Conservation (phyloP, 2,113 vertebrate species). For the Rhabdornis inornatus region DNA sequence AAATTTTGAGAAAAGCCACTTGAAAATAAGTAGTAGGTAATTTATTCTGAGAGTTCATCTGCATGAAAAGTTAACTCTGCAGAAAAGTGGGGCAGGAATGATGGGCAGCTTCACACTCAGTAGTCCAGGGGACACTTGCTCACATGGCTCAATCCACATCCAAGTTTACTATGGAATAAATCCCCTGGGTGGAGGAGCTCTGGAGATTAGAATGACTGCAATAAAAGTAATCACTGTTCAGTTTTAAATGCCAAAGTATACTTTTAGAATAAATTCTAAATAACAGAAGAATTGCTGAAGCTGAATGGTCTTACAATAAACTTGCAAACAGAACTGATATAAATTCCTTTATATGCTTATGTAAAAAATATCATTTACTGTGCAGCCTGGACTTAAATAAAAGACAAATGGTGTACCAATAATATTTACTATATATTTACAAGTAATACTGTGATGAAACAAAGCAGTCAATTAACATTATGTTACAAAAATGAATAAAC, state of each 20-base stretch:
- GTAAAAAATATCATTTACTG: constrained; percentile 30
- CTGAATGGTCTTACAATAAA: neutral
- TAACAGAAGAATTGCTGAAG: neutral
- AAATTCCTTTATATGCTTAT: neutral
- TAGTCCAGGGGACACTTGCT: neutral
- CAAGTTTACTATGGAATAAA: neutral
- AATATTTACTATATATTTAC: constrained; percentile 73
- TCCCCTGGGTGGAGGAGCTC: neutral
- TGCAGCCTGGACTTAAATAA: constrained; percentile 34
- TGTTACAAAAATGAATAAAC: constrained; percentile 39
- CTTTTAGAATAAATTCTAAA: constrained; percentile 47
- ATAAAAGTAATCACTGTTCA: neutral
- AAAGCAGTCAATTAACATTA: constrained; percentile 44
- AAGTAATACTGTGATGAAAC: constrained; percentile 74
- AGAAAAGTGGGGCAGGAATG: neutral
- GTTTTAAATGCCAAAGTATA: constrained; percentile 16
- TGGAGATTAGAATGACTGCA: neutral
- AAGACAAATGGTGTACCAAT: constrained; percentile 53
- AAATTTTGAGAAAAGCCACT: neutral
- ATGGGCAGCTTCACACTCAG: neutral
- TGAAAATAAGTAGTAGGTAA: neutral
- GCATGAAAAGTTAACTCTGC: neutral
- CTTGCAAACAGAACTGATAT: neutral
- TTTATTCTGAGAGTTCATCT: neutral
- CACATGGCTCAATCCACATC: neutral